Evolutionary conservation across 2,113 vertebrate genomes (phyloP).

Genomic region (Shinisaurus crocodilurus): DNA sequence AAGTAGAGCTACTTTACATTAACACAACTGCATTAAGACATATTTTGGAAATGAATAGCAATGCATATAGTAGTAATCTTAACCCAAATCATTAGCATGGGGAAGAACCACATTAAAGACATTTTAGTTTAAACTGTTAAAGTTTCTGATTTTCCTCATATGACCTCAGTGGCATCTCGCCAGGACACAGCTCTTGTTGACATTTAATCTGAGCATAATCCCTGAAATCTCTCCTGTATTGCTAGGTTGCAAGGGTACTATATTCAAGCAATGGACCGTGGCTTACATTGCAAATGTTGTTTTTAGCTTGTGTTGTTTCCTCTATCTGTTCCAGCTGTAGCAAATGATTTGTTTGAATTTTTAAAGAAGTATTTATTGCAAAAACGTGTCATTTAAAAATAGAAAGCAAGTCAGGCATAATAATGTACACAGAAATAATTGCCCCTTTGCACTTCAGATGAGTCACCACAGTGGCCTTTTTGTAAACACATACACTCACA

Average conservation of each 20-base stretch:
- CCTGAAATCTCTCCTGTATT: slow-evolving; percentile 46
- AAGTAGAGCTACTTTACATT: background rate
- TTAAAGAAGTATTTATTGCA: slow-evolving; percentile 22
- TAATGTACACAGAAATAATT: slow-evolving; percentile 1
- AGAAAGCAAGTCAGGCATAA: slow-evolving; percentile 1
- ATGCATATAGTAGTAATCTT: slow-evolving; percentile 10
- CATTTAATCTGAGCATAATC: slow-evolving; percentile 67
- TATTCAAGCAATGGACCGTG: background rate
- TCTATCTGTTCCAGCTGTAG: slow-evolving; percentile 1
- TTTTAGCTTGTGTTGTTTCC: slow-evolving; percentile 33
- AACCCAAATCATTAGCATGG: slow-evolving; percentile 14
- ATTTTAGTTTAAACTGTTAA: slow-evolving; percentile 40
- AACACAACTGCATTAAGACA: background rate
- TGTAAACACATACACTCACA: background rate
- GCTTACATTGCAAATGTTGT: slow-evolving; percentile 33
- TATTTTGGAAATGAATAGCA: background rate
- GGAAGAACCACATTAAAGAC: slow-evolving; percentile 27
- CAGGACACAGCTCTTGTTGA: slow-evolving; percentile 43
- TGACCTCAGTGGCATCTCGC: slow-evolving; percentile 34
- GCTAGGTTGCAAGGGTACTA: slow-evolving; percentile 43
- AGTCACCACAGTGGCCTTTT: slow-evolving; percentile 8
- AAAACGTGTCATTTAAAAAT: background rate
- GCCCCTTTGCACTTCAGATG: slow-evolving; percentile 21
- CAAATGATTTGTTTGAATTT: slow-evolving; percentile 26
- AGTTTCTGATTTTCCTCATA: slow-evolving; percentile 54